phyloP scores from a whole-genome alignment of 2,797 vertebrate genomes.

The Cetoscarus ocellatus region DNA sequence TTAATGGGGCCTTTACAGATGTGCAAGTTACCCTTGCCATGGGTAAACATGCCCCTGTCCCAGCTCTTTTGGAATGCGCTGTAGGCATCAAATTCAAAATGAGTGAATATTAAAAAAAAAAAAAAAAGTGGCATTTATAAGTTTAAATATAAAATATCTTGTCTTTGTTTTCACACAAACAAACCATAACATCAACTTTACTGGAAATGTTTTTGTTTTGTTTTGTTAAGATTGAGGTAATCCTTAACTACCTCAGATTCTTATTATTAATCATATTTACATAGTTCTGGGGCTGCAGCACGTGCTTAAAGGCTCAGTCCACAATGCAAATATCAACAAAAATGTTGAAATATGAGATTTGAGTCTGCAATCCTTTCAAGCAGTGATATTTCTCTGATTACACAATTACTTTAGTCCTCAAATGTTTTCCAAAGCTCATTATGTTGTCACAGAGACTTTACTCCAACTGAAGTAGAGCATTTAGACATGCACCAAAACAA shows the following conservation, averaged over 20 bases:
- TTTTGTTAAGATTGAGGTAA: neutral
- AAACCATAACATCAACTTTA: too few relatives aligned
- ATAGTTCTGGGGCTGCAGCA: neutral
- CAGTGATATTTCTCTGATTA: neutral
- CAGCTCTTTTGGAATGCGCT: too few relatives aligned
- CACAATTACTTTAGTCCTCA: conserved; percentile 1
- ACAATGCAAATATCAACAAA: neutral
- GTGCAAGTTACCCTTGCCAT: too few relatives aligned
- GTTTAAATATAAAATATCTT: too few relatives aligned
- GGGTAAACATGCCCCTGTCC: too few relatives aligned
- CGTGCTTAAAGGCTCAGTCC: neutral
- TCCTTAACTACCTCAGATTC: neutral
- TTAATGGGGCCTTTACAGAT: too few relatives aligned
- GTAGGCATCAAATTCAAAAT: too few relatives aligned
- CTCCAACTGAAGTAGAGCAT: neutral
- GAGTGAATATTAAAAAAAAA: too few relatives aligned
- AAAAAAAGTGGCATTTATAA: too few relatives aligned
- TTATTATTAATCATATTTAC: neutral
- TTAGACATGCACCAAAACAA: neutral
- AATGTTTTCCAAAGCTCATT: neutral
- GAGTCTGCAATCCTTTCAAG: neutral
- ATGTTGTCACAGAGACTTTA: neutral
- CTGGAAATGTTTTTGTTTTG: neutral
- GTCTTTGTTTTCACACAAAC: too few relatives aligned
- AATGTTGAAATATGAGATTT: neutral